phyloP scores from a whole-genome alignment of 35 echinoderm and acorn worm genomes.

The Lytechinus pictus region DNA sequence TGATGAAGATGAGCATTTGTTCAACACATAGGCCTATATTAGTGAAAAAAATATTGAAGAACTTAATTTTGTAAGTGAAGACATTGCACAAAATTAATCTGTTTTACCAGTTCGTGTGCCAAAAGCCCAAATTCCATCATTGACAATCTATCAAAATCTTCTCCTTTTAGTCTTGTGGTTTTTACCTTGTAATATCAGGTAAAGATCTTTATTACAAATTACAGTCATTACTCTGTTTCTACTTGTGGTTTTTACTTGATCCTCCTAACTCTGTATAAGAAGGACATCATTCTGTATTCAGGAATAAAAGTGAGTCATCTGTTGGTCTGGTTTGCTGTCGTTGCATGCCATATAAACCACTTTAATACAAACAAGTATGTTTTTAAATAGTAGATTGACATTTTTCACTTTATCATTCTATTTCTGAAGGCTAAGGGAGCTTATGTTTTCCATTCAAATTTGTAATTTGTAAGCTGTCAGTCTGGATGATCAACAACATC shows the following conservation, averaged over 20 bases:
- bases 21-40: too few species aligned
- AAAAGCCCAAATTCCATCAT: too few species aligned
- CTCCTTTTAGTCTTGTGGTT: too few species aligned
- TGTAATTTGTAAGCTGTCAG: conserved; percentile 12
- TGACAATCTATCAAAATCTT: too few species aligned
- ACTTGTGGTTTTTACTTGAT: not conserved
- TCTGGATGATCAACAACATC: not conserved
- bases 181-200: too few species aligned
- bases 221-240: not conserved
- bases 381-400: not conserved
- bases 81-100: not conserved
- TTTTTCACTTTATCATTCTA: not conserved
- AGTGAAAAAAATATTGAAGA: not conserved
- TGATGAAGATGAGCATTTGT: too few species aligned
- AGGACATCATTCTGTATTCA: not conserved
- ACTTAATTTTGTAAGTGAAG: not conserved
- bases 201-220: not conserved
- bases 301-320: not conserved
- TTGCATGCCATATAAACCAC: not conserved
- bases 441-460: not conserved
- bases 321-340: not conserved
- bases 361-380: not conserved
- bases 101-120: too few species aligned
- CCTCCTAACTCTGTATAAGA: not conserved
- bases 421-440: not conserved